Conservation (phyloP, 30 jellyfish, hydroid and myxozoan genomes). For the Pelagia noctiluca region DNA sequence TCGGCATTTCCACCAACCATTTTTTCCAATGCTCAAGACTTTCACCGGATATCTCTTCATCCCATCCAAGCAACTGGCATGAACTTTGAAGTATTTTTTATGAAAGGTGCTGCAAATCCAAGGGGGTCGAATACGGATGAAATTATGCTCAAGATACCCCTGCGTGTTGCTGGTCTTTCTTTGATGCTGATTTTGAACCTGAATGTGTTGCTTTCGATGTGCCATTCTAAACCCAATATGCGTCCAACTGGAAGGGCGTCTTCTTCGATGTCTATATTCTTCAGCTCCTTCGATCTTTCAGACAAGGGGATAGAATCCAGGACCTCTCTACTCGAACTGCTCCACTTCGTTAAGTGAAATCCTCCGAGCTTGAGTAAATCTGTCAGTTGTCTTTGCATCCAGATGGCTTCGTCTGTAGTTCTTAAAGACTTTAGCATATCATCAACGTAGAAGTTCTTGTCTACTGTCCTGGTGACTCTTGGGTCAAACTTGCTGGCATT, state of each 20-base stretch:
- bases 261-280: slow-evolving; percentile 4
- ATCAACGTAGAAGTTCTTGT: slow-evolving; percentile 57
- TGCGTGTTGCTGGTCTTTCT: slow-evolving; percentile 43
- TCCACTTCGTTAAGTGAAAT: slow-evolving; percentile 33
- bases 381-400: slow-evolving; percentile 33
- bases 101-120: slow-evolving; percentile 64
- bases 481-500: slow-evolving; percentile 23
- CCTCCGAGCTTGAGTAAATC: slow-evolving; percentile 46
- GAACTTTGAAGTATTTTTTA: slow-evolving; percentile 44
- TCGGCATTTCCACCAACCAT: slow-evolving; percentile 35
- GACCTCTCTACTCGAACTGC: background rate
- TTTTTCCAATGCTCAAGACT: slow-evolving; percentile 20
- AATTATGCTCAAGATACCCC: slow-evolving; percentile 42
- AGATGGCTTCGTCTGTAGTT: slow-evolving; percentile 7
- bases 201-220: slow-evolving; percentile 38
- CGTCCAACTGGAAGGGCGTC: slow-evolving; percentile 29
- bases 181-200: slow-evolving; percentile 22
- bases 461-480: slow-evolving; percentile 4
- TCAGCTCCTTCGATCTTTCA: slow-evolving; percentile 49
- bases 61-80: slow-evolving; percentile 31
- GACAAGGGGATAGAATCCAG: slow-evolving; percentile 12
- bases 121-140: slow-evolving; percentile 63
- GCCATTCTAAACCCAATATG: slow-evolving; percentile 62
- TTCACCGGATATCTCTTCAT: slow-evolving; percentile 47
- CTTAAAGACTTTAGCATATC: slow-evolving; percentile 31